phyloP scores from a whole-genome alignment of 2,113 vertebrate species.

The Tretioscincus oriximinensis region DNA sequence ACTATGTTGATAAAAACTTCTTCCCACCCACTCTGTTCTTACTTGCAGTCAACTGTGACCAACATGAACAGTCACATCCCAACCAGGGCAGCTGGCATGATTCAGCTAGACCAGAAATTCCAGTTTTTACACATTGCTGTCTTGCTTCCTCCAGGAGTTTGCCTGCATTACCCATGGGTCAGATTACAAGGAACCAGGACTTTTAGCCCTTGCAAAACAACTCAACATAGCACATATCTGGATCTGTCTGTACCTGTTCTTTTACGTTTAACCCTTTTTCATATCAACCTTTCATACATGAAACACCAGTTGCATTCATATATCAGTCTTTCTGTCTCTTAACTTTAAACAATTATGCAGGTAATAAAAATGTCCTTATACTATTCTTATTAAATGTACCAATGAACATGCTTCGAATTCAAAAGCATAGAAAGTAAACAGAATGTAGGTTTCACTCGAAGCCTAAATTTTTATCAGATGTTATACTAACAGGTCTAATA shows the following conservation, averaged over 20 bases:
- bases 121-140: slow-evolving; percentile 80
- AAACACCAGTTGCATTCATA: slow-evolving; percentile 2
- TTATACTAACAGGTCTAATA: background rate
- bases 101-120: slow-evolving; percentile 81
- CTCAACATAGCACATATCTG: slow-evolving; percentile 71
- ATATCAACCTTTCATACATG: slow-evolving; percentile 1
- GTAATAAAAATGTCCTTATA: rapidly evolving
- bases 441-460: slow-evolving; percentile 36
- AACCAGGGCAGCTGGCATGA: slow-evolving; percentile 62
- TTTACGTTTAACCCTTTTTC: slow-evolving; percentile 65
- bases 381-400: background rate
- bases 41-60: slow-evolving; percentile 69
- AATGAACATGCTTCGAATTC: slow-evolving; percentile 25
- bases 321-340: too few species aligned
- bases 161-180: slow-evolving; percentile 65
- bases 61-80: slow-evolving; percentile 55
- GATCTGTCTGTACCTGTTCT: slow-evolving; percentile 73
- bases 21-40: slow-evolving; percentile 41
- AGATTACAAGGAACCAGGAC: slow-evolving; percentile 71
- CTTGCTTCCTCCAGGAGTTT: slow-evolving; percentile 66
- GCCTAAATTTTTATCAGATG: background rate
- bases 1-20: slow-evolving; percentile 9
- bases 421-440: background rate
- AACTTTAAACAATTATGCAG: slow-evolving; percentile 3
- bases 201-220: slow-evolving; percentile 73